Evolutionary conservation across 1,140 invertebrate species (phyloP).

Genomic region (Bombus soroeensis): DNA sequence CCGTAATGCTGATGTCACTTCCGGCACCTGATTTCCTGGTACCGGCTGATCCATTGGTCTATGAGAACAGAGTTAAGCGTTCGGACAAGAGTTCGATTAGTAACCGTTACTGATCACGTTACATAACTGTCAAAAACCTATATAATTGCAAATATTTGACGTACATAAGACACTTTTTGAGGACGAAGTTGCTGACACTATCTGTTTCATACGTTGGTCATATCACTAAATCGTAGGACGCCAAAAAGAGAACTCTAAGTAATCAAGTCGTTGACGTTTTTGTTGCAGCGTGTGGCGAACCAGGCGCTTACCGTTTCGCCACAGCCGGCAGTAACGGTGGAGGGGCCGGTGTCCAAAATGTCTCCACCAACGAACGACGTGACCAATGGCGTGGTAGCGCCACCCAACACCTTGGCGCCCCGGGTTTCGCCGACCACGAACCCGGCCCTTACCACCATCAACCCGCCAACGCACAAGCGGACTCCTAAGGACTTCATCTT

Average conservation of each 20-base stretch:
- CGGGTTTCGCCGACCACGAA: constrained; percentile 73
- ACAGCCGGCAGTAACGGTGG: constrained; percentile 81
- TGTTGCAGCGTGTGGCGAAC: constrained; percentile 81
- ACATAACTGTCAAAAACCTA: no score
- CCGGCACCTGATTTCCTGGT: constrained; percentile 73
- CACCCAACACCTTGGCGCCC: constrained; percentile 70
- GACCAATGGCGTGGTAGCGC: constrained; percentile 77
- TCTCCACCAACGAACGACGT: constrained; percentile 82
- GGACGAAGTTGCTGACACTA: no score
- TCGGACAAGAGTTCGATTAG: constrained; percentile 54
- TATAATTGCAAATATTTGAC: no score
- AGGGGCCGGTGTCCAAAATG: constrained; percentile 81
- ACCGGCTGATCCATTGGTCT: constrained; percentile 67
- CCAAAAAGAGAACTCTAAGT: not conserved
- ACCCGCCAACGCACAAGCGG: constrained; percentile 85
- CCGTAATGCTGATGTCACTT: constrained; percentile 65
- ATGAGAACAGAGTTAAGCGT: constrained; percentile 71
- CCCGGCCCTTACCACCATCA: constrained; percentile 74
- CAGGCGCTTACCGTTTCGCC: constrained; percentile 82
- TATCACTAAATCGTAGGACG: no score
- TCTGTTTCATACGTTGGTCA: no score
- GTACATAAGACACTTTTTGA: no score
- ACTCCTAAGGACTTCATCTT: constrained; percentile 96
- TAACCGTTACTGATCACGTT: no score
- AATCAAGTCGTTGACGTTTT: constrained; percentile 47